A percentile compares a stretch with the other conserved stretches of the same genome.
Evolutionary conservation across 2,113 vertebrate genomes (phyloP).

Genomic region (Coptodon rendalli): DNA sequence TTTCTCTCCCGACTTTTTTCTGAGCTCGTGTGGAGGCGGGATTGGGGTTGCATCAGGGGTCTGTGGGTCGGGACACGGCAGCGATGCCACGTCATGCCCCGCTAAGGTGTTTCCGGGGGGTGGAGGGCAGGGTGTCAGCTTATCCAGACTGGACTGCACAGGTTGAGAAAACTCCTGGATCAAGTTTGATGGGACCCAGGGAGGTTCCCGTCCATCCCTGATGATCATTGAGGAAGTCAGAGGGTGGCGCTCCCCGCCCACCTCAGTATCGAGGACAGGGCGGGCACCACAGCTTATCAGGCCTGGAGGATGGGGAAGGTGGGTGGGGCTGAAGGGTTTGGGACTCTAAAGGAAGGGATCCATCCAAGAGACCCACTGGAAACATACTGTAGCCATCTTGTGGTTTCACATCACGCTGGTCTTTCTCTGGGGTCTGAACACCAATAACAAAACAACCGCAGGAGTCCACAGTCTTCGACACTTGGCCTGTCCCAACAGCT

Average conservation of each 20-base stretch:
- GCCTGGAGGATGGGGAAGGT: slow-evolving; percentile 36
- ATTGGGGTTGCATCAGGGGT: neutral
- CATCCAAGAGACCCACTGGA: slow-evolving; percentile 2
- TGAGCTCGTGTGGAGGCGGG: slow-evolving; percentile 11
- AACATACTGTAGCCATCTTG: neutral
- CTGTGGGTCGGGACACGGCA: slow-evolving; percentile 11
- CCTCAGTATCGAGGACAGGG: neutral
- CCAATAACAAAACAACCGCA: neutral
- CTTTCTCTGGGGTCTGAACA: neutral
- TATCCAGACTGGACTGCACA: slow-evolving; percentile 74
- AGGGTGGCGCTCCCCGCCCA: slow-evolving; percentile 40
- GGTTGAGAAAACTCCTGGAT: slow-evolving; percentile 60
- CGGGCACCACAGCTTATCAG: slow-evolving; percentile 64
- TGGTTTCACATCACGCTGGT: neutral
- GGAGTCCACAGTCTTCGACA: neutral
- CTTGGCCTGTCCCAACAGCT: neutral
- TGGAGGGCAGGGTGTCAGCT: slow-evolving; percentile 50
- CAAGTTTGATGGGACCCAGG: slow-evolving; percentile 44
- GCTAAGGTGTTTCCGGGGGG: neutral
- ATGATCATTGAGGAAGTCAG: slow-evolving; percentile 64
- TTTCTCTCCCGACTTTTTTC: slow-evolving; percentile 2
- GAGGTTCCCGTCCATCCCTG: slow-evolving; percentile 64
- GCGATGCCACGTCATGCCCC: slow-evolving; percentile 2
- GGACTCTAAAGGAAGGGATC: neutral
- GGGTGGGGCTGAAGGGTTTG: neutral